Evolutionary conservation across 1,140 invertebrate species (phyloP), one percentile per base, ranked within the genome.

Genomic region (Panagrolaimus sp.): DNA sequence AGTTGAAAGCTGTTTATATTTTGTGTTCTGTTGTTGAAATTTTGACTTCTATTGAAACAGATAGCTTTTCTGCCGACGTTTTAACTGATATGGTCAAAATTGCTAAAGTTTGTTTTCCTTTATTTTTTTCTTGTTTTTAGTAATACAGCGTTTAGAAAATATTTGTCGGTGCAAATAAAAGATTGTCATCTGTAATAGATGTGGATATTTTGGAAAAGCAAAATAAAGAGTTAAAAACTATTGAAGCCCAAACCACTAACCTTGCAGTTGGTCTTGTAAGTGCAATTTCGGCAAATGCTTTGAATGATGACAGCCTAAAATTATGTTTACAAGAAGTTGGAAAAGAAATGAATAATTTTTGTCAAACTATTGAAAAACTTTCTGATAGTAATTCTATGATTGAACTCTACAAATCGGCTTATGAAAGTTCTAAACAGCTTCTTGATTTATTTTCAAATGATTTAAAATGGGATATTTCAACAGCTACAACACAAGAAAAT

Each of bases 71-170:
- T 57, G 20, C 51, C 13, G 51, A 57, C 9, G 51, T 27, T 25
- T 57, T 57, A 27, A 27, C n/a, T 16, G 51, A 57, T 57, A 57
- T 57, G 51, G 9, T 57, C 4, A 27, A 57, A 1, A 57, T 57
- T 1, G 14, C 51, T 0, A n/a, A n/a, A 8, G 51, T 57, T 11
- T 11, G n/a, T 57, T 57, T 57, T 27, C 0, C 4, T 57, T n/a
- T 23, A 2, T 57, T 25, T 8, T 11, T 13, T n/a, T n/a, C 51
- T n/a, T 4, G 27, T 2, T 5, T n/a, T 1, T 23, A 25, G n/a
- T n/a, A 1, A 11, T 9, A 1, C 51, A 9, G 5, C 20, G 11
- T 57, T 16, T 25, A 27, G 27, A 20, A 20, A 23, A 25, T 57
- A 13, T 57, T 27, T 23, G 51, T 23, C 9, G 9, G 4, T 57